Conservation (phyloP, 1,140 invertebrate genomes). For the Scylla paramamosain region DNA sequence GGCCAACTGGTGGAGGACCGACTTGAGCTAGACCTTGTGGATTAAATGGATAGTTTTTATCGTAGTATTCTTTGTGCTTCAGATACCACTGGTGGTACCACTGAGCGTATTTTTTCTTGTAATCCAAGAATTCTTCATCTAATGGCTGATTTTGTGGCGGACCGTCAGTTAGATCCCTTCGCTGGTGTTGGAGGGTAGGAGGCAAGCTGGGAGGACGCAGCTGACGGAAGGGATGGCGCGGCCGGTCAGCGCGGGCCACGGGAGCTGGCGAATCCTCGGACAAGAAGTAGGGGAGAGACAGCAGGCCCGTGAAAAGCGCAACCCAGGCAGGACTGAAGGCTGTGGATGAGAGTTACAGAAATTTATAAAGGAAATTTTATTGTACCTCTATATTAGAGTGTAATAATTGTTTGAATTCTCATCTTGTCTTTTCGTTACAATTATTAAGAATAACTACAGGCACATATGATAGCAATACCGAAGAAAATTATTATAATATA, state of each 20-base stretch:
- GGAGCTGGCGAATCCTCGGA: background rate
- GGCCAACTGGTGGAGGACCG: background rate
- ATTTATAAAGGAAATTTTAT: too few relatives aligned
- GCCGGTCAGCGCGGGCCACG: slow-evolving; percentile 49
- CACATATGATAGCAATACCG: too few relatives aligned
- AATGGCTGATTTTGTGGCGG: slow-evolving; percentile 37
- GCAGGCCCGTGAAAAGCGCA: slow-evolving; percentile 62
- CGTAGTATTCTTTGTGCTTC: slow-evolving; percentile 64
- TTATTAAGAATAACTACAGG: too few relatives aligned
- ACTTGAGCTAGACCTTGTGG: background rate
- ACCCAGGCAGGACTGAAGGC: slow-evolving; percentile 72
- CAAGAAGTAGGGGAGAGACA: slow-evolving; percentile 71
- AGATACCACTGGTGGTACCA: slow-evolving; percentile 74
- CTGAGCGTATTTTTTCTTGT: slow-evolving; percentile 71
- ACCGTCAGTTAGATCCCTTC: slow-evolving; percentile 54
- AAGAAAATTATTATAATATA: too few relatives aligned
- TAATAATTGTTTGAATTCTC: too few relatives aligned
- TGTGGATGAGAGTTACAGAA: slow-evolving; percentile 1
- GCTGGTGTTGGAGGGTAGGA: slow-evolving; percentile 18
- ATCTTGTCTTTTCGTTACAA: too few relatives aligned
- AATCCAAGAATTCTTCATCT: slow-evolving; percentile 28
- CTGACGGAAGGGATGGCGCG: background rate
- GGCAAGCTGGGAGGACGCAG: slow-evolving; percentile 40
- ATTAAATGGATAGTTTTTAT: slow-evolving; percentile 56
- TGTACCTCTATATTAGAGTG: too few relatives aligned